Conservation (phyloP, 2,113 vertebrate genomes). For the Pipra filicauda region DNA sequence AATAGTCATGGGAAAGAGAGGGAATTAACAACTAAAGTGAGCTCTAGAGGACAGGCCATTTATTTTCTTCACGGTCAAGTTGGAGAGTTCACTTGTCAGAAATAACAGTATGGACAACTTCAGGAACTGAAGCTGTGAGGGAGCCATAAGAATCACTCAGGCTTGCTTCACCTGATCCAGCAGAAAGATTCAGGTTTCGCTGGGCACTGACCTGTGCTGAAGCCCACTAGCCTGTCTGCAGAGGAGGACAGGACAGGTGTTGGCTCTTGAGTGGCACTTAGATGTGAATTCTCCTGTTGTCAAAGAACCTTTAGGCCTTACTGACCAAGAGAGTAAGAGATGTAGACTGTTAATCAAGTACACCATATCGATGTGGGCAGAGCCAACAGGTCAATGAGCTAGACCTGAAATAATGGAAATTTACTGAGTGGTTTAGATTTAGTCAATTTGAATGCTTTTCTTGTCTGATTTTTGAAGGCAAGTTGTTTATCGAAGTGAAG, state of each 20-base stretch:
- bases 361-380: background rate
- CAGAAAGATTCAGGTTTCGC: background rate
- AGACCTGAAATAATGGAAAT: background rate
- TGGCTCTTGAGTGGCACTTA: rapidly evolving
- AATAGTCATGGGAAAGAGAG: background rate
- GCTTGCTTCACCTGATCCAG: background rate
- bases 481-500: conserved; percentile 52
- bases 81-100: background rate
- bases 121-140: background rate
- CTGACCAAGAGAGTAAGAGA: background rate
- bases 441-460: background rate
- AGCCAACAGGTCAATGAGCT: background rate
- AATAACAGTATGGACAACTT: background rate
- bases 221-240: background rate
- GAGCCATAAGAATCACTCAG: background rate
- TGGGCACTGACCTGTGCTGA: background rate
- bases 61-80: background rate
- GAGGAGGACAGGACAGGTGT: background rate
- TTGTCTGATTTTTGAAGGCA: conserved; percentile 53
- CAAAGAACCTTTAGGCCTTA: background rate
- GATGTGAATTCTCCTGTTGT: background rate
- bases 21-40: background rate
- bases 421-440: background rate
- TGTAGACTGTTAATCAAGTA: background rate
- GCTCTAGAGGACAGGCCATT: background rate